phyloP scores from a whole-genome alignment of 2,888 invertebrate genomes.

The Hoplodrina ambigua region DNA sequence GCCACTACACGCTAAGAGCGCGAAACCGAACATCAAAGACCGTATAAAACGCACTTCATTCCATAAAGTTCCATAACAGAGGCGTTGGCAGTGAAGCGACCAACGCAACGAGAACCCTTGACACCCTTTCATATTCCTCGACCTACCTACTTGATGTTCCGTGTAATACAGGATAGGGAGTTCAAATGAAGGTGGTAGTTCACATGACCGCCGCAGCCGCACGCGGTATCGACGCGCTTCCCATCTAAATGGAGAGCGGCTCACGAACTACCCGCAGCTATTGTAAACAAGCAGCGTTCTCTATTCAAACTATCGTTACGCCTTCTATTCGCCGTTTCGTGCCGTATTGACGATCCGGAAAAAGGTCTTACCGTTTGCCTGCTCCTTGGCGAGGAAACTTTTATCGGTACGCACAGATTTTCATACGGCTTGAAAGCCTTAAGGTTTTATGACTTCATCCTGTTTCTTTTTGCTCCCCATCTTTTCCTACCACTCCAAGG shows the following conservation, averaged over 20 bases:
- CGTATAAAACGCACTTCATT: conserved; percentile 87
- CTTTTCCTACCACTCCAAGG: conserved; percentile 1
- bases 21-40: conserved; percentile 87
- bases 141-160: conserved; percentile 61
- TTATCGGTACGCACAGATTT: conserved; percentile 77
- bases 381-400: conserved; percentile 71
- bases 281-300: conserved; percentile 88
- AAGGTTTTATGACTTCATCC: conserved; percentile 71
- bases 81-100: conserved; percentile 77
- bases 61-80: conserved; percentile 86
- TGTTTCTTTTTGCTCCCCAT: conserved; percentile 29
- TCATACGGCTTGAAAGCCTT: conserved; percentile 69
- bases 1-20: conserved; percentile 83
- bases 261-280: conserved; percentile 88
- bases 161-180: conserved; percentile 64
- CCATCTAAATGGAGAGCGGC: conserved; percentile 87
- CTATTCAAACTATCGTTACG: conserved; percentile 87
- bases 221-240: conserved; percentile 84
- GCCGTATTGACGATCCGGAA: conserved; percentile 80
- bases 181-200: conserved; percentile 75
- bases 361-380: conserved; percentile 78
- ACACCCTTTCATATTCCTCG: conserved; percentile 69
- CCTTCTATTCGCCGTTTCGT: conserved; percentile 81
- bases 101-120: conserved; percentile 76
- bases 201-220: conserved; percentile 78